Evolutionary conservation across 2,797 vertebrate genomes (phyloP).

Genomic region (Muscicapa comitata): DNA sequence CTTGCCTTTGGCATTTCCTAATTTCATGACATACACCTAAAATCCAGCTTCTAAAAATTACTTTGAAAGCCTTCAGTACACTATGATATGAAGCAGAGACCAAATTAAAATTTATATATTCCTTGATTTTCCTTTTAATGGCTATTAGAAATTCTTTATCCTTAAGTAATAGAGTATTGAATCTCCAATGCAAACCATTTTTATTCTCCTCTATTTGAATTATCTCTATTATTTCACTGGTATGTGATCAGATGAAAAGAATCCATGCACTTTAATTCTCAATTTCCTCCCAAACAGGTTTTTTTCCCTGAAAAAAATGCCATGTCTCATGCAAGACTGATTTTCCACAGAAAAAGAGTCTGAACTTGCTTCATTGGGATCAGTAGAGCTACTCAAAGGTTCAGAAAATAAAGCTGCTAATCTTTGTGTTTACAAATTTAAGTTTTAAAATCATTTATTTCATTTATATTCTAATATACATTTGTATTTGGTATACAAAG

Average conservation of each 20-base stretch:
- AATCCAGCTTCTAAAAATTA: conserved; percentile 57
- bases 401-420: background rate
- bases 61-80: conserved; percentile 56
- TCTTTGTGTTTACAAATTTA: background rate
- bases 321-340: background rate
- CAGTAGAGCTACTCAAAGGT: background rate
- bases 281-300: conserved; percentile 49
- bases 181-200: conserved; percentile 68
- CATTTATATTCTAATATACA: background rate
- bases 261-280: conserved; percentile 60
- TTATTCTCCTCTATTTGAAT: conserved; percentile 65
- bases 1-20: conserved; percentile 68
- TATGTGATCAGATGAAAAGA: conserved; percentile 58
- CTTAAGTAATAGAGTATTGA: conserved; percentile 75
- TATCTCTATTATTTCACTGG: conserved; percentile 66
- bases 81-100: conserved; percentile 49
- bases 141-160: conserved; percentile 77
- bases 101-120: conserved; percentile 78
- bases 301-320: conserved; percentile 33
- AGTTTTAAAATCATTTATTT: background rate
- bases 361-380: background rate
- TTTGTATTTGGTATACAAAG: background rate
- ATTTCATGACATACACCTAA: conserved; percentile 60
- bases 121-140: conserved; percentile 74
- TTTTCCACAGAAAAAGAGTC: background rate